Evolutionary conservation across 2,888 invertebrate genomes (phyloP).

Genomic region (Scelioninae gen. 2): DNA sequence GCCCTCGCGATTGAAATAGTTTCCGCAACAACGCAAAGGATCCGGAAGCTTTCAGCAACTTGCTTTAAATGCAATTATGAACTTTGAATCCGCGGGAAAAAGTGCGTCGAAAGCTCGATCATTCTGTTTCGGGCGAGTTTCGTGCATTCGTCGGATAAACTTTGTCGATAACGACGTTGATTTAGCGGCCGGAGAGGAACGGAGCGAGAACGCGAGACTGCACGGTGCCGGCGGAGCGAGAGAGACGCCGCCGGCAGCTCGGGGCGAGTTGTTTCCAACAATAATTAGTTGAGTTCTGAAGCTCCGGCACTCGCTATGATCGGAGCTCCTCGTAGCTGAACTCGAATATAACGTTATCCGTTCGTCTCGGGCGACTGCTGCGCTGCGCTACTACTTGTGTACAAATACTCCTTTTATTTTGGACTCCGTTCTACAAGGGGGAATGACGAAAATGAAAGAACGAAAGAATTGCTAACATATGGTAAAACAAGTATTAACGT

Average conservation of each 20-base stretch:
- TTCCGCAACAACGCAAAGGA: constrained; percentile 45
- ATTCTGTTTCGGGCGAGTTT: constrained; percentile 53
- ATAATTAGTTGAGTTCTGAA: constrained; percentile 71
- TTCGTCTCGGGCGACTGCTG: constrained; percentile 33
- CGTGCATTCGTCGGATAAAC: constrained; percentile 55
- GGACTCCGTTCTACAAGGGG: no score
- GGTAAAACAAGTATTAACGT: no score
- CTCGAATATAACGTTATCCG: constrained; percentile 63
- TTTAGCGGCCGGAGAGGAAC: constrained; percentile 28
- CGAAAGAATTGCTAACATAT: no score
- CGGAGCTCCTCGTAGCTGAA: constrained; percentile 62
- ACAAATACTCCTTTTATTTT: no score
- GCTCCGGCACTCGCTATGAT: constrained; percentile 65
- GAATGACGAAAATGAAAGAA: no score
- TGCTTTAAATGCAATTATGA: constrained; percentile 56
- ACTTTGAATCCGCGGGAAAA: constrained; percentile 56
- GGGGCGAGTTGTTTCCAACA: constrained; percentile 68
- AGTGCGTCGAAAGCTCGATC: constrained; percentile 57
- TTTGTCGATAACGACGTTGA: constrained; percentile 59
- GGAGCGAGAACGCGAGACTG: constrained; percentile 12
- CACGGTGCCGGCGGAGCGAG: not conserved
- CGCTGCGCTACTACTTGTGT: constrained; percentile 58
- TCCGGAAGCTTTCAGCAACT: constrained; percentile 53
- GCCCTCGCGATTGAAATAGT: constrained; percentile 47
- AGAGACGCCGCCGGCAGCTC: constrained; percentile 41